A percentile compares a stretch with the other conserved stretches of the same genome.
phyloP scores from a whole-genome alignment of 53 echinoderm and acorn worm species.

The Actinopyga echinites region DNA sequence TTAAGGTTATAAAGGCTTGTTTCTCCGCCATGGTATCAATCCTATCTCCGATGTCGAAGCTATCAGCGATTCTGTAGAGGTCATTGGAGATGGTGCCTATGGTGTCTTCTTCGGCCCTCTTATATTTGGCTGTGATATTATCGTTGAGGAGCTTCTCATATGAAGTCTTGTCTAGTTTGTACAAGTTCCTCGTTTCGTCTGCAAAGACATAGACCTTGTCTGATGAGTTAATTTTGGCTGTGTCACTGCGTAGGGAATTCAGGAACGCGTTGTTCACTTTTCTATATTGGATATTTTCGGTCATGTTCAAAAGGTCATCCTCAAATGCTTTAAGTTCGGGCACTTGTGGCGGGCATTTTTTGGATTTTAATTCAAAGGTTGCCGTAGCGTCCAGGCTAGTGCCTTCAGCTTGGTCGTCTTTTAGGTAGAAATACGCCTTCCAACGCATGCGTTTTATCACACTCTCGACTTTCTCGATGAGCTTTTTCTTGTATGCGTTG shows the following conservation, averaged over 20 bases:
- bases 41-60: conserved; percentile 26
- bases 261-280: conserved; percentile 9
- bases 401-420: background rate
- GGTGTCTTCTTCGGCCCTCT: background rate
- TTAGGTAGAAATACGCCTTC: conserved; percentile 3
- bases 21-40: background rate
- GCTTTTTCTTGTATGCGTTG: background rate
- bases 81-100: background rate
- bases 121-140: conserved; percentile 6
- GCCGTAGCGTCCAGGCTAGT: background rate
- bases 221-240: conserved; percentile 19
- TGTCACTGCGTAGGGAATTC: conserved; percentile 12
- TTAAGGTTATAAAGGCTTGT: background rate
- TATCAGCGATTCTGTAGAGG: background rate
- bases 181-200: conserved; percentile 34
- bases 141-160: conserved; percentile 10
- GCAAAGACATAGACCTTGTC: conserved; percentile 36
- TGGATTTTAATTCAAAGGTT: conserved; percentile 12
- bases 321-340: conserved; percentile 23
- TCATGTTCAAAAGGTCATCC: conserved; percentile 33
- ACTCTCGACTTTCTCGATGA: conserved; percentile 8
- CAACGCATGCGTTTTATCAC: background rate
- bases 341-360: conserved; percentile 4
- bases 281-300: conserved; percentile 31
- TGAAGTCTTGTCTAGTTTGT: background rate